phyloP scores from a whole-genome alignment of 2,888 invertebrate genomes.

The Chesias legatella region DNA sequence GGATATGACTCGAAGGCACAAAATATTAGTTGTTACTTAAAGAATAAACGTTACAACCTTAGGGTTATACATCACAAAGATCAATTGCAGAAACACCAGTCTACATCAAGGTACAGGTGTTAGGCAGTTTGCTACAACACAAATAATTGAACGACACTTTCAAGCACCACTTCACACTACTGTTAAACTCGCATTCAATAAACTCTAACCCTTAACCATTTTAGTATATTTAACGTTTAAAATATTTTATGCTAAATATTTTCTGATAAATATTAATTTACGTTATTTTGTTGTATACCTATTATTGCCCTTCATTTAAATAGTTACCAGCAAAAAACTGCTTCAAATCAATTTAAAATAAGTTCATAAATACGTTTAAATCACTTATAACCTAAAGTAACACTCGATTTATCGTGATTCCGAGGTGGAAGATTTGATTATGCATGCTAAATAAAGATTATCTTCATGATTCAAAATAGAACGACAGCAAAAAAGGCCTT shows the following conservation, averaged over 20 bases:
- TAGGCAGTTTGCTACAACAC: conserved; percentile 33
- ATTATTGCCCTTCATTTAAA: conserved; percentile 73
- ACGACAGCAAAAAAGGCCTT: conserved; percentile 63
- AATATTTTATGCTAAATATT: conserved; percentile 53
- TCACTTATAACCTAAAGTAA: conserved; percentile 42
- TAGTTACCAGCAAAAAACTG: conserved; percentile 42
- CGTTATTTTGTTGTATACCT: conserved; percentile 69
- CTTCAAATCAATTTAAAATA: conserved; percentile 47
- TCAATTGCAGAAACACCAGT: conserved; percentile 45
- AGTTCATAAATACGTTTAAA: conserved; percentile 46
- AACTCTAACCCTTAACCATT: conserved; percentile 60
- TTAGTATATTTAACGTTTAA: conserved; percentile 52
- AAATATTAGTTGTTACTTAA: conserved; percentile 46
- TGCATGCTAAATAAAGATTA: conserved; percentile 56
- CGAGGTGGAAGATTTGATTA: conserved; percentile 56
- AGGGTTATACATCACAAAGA: conserved; percentile 41
- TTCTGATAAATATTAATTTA: conserved; percentile 60
- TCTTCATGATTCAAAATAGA: conserved; percentile 69
- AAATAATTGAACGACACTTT: conserved; percentile 40
- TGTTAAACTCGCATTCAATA: conserved; percentile 48
- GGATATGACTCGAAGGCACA: conserved; percentile 78
- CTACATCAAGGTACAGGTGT: conserved; percentile 24
- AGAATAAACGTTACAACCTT: conserved; percentile 48
- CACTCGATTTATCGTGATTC: conserved; percentile 54
- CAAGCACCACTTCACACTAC: conserved; percentile 60